Evolutionary conservation across 2,113 vertebrate genomes (phyloP).

Genomic region (Elephantulus edwardii): DNA sequence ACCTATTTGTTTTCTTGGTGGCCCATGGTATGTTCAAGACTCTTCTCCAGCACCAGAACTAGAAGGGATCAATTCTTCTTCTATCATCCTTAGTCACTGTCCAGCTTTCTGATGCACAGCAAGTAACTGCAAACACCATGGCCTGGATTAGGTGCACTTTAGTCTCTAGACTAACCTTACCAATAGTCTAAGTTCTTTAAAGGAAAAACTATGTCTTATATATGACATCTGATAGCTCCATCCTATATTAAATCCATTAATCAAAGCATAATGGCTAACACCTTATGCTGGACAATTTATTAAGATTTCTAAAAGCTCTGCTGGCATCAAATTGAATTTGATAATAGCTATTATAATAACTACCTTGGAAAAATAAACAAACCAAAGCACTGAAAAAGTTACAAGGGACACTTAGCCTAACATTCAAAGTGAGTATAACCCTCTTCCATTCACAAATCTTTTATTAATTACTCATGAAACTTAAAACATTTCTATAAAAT

Average conservation of each 20-base stretch:
- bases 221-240: background rate
- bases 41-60: too few species aligned
- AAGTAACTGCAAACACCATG: too few species aligned
- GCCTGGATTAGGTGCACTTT: too few species aligned
- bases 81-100: too few species aligned
- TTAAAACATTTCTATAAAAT: background rate
- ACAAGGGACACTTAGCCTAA: background rate
- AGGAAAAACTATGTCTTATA: background rate
- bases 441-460: constrained; percentile 10
- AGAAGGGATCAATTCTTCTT: too few species aligned
- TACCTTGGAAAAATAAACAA: constrained; percentile 46
- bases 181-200: background rate
- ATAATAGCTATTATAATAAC: constrained; percentile 24
- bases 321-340: constrained; percentile 30
- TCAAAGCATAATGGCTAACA: constrained; percentile 19
- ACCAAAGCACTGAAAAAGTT: constrained; percentile 33
- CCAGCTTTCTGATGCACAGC: too few species aligned
- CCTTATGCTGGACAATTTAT: background rate
- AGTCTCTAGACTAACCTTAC: too few species aligned
- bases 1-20: too few species aligned
- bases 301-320: constrained; percentile 33
- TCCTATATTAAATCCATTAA: constrained; percentile 39
- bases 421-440: constrained; percentile 23
- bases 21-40: too few species aligned
- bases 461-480: background rate